Percentiles rank a stretch among this genome's conserved stretches.
Evolutionary conservation across 2,797 vertebrate genomes (phyloP).

Genomic region (Gallinago solitaria): DNA sequence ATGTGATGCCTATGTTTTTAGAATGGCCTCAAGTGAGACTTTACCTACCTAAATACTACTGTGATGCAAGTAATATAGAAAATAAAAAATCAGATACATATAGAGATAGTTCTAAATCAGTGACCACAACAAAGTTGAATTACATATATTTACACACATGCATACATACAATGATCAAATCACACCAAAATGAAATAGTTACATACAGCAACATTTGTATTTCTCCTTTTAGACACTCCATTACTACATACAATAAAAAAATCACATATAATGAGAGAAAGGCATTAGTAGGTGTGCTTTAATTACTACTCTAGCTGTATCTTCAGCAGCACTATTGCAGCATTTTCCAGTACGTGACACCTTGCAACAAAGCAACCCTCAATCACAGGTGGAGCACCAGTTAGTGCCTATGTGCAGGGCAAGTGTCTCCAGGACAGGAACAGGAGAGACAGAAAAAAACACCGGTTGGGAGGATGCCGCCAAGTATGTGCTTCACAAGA

Average conservation of each 20-base stretch:
- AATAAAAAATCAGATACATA: constrained; percentile 33
- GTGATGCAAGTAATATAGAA: constrained; percentile 19
- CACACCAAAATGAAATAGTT: background rate
- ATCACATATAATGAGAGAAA: constrained; percentile 15
- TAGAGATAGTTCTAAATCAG: background rate
- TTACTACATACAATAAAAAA: constrained; percentile 17
- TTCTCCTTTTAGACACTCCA: constrained; percentile 2
- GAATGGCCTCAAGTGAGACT: background rate
- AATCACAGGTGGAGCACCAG: background rate
- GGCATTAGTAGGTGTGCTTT: constrained; percentile 49
- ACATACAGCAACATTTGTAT: background rate
- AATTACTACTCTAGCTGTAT: constrained; percentile 3
- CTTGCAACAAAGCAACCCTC: constrained; percentile 26
- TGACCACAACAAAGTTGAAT: constrained; percentile 16
- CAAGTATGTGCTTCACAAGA: constrained; percentile 61
- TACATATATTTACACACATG: constrained; percentile 63
- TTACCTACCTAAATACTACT: background rate
- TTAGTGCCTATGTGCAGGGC: background rate
- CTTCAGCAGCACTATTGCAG: constrained; percentile 52
- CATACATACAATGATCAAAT: constrained; percentile 19
- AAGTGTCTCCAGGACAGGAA: constrained; percentile 22
- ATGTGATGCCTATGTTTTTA: background rate
- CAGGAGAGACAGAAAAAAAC: background rate
- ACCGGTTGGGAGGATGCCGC: background rate
- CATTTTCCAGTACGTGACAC: constrained; percentile 34